phyloP scores from a whole-genome alignment of 2,797 vertebrate species.

The Chaetodon trifasciatus region DNA sequence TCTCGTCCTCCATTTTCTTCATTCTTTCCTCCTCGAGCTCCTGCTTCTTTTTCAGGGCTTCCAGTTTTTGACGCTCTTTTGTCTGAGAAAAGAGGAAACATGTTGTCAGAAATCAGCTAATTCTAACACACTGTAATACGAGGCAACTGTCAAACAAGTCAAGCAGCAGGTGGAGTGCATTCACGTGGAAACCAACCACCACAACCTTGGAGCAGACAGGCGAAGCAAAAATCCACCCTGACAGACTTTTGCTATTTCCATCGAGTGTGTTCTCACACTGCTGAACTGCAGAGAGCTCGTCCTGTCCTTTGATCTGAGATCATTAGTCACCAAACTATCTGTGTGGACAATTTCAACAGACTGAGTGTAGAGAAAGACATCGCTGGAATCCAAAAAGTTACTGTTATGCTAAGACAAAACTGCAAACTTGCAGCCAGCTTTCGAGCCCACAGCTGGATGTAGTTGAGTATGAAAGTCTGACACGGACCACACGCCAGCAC shows the following conservation, averaged over 20 bases:
- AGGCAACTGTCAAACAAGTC: background rate
- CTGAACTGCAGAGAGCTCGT: background rate
- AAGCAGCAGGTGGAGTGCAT: background rate
- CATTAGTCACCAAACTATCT: background rate
- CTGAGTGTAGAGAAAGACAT: background rate
- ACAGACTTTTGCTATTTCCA: background rate
- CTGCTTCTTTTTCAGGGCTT: conserved; percentile 92
- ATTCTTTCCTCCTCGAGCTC: conserved; percentile 93
- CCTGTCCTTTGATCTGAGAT: background rate
- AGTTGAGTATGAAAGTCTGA: too few relatives aligned
- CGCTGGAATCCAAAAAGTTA: background rate
- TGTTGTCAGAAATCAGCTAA: background rate
- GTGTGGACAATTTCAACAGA: background rate
- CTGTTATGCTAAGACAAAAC: background rate
- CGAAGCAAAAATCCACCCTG: conserved; percentile 46
- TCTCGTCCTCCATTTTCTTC: conserved; percentile 95
- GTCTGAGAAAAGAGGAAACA: conserved; percentile 47
- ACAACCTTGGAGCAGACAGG: background rate
- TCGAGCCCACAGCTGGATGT: too few relatives aligned
- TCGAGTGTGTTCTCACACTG: background rate
- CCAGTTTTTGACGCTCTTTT: conserved; percentile 91
- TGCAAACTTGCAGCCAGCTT: background rate
- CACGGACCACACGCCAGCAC: conserved; percentile 22
- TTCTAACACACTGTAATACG: background rate
- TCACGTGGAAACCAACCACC: conserved; percentile 2